Evolutionary conservation across 2,797 vertebrate genomes (phyloP).

Genomic region (Tragopan temminckii): DNA sequence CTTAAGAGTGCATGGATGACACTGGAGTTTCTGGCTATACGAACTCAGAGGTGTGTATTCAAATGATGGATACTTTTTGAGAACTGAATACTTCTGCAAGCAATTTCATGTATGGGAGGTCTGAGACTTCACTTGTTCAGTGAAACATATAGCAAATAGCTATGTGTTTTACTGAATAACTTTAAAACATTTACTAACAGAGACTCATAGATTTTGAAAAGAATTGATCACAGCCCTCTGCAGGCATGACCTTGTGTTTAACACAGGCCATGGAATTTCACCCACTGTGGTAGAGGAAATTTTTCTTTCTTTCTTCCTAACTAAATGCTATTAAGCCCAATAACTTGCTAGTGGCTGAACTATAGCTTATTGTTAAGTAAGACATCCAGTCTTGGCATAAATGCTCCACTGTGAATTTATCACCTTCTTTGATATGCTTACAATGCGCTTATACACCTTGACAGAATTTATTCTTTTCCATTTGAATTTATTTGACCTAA

Average conservation of each 20-base stretch:
- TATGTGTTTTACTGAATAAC: neutral
- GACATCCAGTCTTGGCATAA: neutral
- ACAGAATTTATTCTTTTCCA: constrained; percentile 29
- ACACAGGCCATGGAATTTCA: constrained; percentile 43
- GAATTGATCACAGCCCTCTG: constrained; percentile 28
- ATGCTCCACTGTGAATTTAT: neutral
- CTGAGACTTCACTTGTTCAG: neutral
- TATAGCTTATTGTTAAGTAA: constrained; percentile 14
- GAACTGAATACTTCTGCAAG: neutral
- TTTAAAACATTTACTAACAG: neutral
- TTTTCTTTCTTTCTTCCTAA: constrained; percentile 43
- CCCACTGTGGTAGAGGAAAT: neutral
- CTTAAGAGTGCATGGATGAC: neutral
- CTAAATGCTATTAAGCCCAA: constrained; percentile 19
- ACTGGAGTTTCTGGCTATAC: neutral
- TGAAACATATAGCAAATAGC: neutral
- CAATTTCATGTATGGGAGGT: neutral
- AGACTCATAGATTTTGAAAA: neutral
- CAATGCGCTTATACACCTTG: constrained; percentile 26
- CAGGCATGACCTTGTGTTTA: constrained; percentile 32
- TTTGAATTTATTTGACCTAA: constrained; percentile 50
- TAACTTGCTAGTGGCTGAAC: constrained; percentile 25
- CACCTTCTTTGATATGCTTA: neutral
- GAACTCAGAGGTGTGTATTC: neutral
- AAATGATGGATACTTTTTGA: neutral